A percentile compares a stretch with the other conserved stretches of the same genome.
Evolutionary conservation across 2,113 vertebrate species (phyloP).

Genomic region (Carassius gibelio): DNA sequence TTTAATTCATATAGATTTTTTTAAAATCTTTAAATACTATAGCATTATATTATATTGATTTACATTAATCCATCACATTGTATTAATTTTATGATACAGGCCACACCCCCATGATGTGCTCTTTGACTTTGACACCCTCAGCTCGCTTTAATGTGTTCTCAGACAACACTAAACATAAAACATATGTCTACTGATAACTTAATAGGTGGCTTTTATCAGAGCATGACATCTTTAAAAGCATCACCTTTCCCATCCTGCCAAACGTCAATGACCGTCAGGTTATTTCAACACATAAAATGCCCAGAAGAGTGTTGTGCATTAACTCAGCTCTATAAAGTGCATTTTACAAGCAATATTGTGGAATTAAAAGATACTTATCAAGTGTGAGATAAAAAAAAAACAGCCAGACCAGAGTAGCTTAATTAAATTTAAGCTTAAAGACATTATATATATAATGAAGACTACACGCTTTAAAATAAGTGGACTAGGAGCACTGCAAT

Average conservation of each 20-base stretch:
- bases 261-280: conserved; percentile 71
- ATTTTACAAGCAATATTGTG: background rate
- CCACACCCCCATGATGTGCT: conserved; percentile 20
- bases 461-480: background rate
- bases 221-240: conserved; percentile 19
- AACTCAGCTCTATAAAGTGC: conserved; percentile 34
- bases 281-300: conserved; percentile 57
- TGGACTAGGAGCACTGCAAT: background rate
- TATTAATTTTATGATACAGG: background rate
- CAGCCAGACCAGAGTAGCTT: background rate
- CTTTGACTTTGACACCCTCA: background rate
- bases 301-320: conserved; percentile 35
- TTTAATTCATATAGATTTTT: too few relatives aligned
- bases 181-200: background rate
- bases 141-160: background rate
- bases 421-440: background rate
- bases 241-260: conserved; percentile 57
- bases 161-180: background rate
- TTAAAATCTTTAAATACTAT: background rate
- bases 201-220: background rate
- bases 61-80: background rate
- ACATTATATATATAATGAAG: background rate
- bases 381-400: background rate
- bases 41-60: background rate
- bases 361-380: background rate